A percentile compares a stretch with the other conserved stretches of the same genome.
Conservation (phyloP, 2,797 vertebrate genomes). For the Gadopsis marmoratus region DNA sequence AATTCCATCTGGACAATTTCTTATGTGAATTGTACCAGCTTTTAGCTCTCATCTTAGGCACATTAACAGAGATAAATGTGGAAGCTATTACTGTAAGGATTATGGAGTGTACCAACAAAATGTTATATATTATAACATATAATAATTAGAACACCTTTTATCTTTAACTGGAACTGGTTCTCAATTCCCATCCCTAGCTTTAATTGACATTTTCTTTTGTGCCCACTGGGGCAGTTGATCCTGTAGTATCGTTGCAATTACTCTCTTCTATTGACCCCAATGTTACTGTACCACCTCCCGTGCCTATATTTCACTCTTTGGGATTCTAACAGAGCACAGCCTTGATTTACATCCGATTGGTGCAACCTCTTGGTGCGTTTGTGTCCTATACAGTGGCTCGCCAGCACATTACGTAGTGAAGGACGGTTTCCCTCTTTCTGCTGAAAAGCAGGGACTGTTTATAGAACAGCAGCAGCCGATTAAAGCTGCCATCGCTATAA, state of each 20-base stretch:
- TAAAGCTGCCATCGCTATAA: conserved; percentile 35
- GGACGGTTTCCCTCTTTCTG: conserved; percentile 35
- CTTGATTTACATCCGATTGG: conserved; percentile 62
- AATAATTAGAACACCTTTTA: neutral
- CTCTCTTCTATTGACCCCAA: conserved; percentile 42
- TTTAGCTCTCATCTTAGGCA: conserved; percentile 15
- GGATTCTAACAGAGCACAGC: conserved; percentile 32
- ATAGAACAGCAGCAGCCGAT: conserved; percentile 48
- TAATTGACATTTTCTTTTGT: conserved; percentile 50
- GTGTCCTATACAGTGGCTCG: conserved; percentile 36
- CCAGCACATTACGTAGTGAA: conserved; percentile 23
- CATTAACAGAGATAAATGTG: neutral
- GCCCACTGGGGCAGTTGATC: conserved; percentile 23
- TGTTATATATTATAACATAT: neutral
- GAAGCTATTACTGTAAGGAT: neutral
- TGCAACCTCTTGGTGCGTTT: conserved; percentile 25
- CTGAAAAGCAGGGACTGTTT: conserved; percentile 35
- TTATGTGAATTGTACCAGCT: conserved; percentile 28
- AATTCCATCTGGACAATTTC: conserved; percentile 44
- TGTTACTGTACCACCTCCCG: conserved; percentile 25
- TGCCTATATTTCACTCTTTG: conserved; percentile 44
- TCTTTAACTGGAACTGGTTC: too few species aligned
- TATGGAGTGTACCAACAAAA: neutral
- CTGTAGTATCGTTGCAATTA: conserved; percentile 36
- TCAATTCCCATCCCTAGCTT: neutral